Conservation (phyloP, 1,140 invertebrate species). For the Harpegnathos saltator region DNA sequence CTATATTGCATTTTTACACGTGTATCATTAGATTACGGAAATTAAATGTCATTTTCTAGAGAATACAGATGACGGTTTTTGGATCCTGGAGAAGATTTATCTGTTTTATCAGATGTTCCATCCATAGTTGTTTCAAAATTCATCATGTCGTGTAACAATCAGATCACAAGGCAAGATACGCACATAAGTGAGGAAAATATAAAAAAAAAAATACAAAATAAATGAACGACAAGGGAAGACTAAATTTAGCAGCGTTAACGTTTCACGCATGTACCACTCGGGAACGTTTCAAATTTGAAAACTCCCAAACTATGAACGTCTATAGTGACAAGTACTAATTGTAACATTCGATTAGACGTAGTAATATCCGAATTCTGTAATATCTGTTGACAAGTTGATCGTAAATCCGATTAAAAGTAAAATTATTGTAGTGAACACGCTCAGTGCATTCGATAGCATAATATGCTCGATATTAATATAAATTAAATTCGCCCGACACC, state of each 20-base stretch:
- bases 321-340: too few relatives aligned
- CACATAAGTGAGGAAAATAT: neutral
- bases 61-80: neutral
- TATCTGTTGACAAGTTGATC: too few relatives aligned
- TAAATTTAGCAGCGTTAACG: neutral
- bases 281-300: neutral
- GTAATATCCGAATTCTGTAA: neutral
- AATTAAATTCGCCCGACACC: constrained; percentile 35
- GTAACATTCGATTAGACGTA: neutral
- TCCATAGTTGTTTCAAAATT: constrained; percentile 23
- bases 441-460: neutral
- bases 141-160: neutral
- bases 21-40: neutral
- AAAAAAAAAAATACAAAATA: neutral
- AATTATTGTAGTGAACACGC: neutral
- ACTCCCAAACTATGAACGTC: constrained; percentile 2
- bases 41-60: neutral
- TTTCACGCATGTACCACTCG: neutral
- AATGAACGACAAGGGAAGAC: neutral
- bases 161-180: too few relatives aligned
- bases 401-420: neutral
- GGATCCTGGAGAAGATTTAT: neutral
- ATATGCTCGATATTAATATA: neutral
- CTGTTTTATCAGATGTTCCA: neutral
- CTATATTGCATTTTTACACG: neutral